Conservation (phyloP, 2,888 invertebrate genomes). For the Drosophila engyochracea region DNA sequence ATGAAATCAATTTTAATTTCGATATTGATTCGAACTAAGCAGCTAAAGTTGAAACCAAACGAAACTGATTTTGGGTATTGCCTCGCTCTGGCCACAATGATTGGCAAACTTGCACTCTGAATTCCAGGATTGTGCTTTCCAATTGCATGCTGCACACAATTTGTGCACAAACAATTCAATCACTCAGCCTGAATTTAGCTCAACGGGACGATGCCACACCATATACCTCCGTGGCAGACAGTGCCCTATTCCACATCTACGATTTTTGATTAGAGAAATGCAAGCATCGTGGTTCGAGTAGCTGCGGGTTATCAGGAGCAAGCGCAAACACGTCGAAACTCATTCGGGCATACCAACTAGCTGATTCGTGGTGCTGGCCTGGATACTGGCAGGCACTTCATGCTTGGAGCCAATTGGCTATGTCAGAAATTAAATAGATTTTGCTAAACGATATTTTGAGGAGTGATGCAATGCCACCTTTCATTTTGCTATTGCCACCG, state of each 20-base stretch:
- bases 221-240: conserved; percentile 2
- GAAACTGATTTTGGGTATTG: conserved; percentile 40
- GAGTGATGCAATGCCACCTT: conserved; percentile 13
- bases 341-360: conserved; percentile 17
- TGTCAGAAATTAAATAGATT: conserved; percentile 37
- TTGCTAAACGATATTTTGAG: conserved; percentile 15
- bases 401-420: conserved; percentile 44
- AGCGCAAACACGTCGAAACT: conserved; percentile 52
- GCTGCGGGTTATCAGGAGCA: conserved; percentile 66
- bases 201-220: conserved; percentile 29
- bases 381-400: conserved; percentile 37
- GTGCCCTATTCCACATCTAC: conserved; percentile 56
- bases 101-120: conserved; percentile 44
- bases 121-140: conserved; percentile 47
- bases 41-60: conserved; percentile 34
- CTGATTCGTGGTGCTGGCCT: conserved; percentile 34
- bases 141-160: conserved; percentile 59
- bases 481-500: neutral
- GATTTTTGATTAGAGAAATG: conserved; percentile 78
- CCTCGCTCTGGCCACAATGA: conserved; percentile 45
- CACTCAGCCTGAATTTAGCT: conserved; percentile 58
- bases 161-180: conserved; percentile 76
- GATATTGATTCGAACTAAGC: conserved; percentile 29
- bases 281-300: conserved; percentile 62
- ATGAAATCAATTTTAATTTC: conserved; percentile 53